Percentiles rank a stretch among this genome's conserved stretches.
phyloP scores from a whole-genome alignment of 2,113 vertebrate species.

The Abramis brama region DNA sequence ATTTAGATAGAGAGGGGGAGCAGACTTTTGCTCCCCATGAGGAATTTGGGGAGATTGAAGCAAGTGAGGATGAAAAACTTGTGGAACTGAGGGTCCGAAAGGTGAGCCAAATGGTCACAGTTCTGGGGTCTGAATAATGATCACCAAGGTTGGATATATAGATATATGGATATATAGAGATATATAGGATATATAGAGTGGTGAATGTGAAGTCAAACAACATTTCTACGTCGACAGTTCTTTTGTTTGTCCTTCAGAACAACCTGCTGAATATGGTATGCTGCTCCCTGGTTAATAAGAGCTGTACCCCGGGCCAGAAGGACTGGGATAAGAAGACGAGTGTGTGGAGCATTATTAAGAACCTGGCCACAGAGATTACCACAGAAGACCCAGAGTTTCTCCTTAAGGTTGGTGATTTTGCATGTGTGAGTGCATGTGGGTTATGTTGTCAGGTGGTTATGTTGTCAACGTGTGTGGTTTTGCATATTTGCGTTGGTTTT shows the following conservation, averaged over 20 bases:
- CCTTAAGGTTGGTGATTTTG: conserved; percentile 76
- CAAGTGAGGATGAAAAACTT: conserved; percentile 35
- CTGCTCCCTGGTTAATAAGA: conserved; percentile 74
- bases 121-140: not conserved
- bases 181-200: too few species aligned
- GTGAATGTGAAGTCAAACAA: not conserved
- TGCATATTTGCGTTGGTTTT: conserved; percentile 19
- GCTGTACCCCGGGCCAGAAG: conserved; percentile 62
- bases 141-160: too few species aligned
- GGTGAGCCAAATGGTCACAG: conserved; percentile 50
- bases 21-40: conserved; percentile 47
- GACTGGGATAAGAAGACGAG: conserved; percentile 51
- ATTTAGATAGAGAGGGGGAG: conserved; percentile 47
- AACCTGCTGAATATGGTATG: conserved; percentile 79
- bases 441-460: not conserved
- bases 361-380: conserved; percentile 73
- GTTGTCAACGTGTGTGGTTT: not conserved
- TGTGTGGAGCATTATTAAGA: conserved; percentile 68
- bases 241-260: conserved; percentile 70
- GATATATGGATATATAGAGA: too few species aligned
- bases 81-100: conserved; percentile 71
- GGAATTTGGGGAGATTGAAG: conserved; percentile 66
- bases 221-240: not conserved
- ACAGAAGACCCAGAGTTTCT: conserved; percentile 82
- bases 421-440: not conserved